phyloP scores from a whole-genome alignment of 2,888 invertebrate species.

The Pteria penguin region DNA sequence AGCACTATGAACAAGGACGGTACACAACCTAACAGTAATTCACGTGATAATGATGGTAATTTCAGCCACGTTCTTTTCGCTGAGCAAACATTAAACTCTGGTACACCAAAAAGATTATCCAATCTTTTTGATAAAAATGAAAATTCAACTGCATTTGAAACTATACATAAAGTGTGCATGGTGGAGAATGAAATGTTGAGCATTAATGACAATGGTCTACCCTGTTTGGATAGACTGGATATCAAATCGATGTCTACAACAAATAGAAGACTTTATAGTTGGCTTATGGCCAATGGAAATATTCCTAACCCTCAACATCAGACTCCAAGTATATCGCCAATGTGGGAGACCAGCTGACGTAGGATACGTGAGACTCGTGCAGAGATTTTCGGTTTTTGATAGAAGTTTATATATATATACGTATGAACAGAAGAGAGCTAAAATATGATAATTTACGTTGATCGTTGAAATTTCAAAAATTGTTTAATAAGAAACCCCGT shows the following conservation, averaged over 20 bases:
- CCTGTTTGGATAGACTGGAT: conserved; percentile 18
- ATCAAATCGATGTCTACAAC: conserved; percentile 29
- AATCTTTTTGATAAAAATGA: conserved; percentile 8
- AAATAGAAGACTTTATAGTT: conserved; percentile 43
- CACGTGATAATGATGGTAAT: not conserved
- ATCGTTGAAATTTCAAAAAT: too few species aligned
- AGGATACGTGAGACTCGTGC: too few species aligned
- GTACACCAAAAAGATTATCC: not conserved
- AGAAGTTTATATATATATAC: too few species aligned
- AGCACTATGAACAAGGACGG: not conserved
- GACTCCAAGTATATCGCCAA: conserved; percentile 38
- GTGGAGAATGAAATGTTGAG: conserved; percentile 11
- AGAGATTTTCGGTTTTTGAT: too few species aligned
- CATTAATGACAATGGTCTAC: not conserved
- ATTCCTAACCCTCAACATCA: conserved; percentile 35
- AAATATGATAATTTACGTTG: too few species aligned
- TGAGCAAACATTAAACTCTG: not conserved
- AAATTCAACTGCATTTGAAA: not conserved
- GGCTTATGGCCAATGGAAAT: conserved; percentile 43
- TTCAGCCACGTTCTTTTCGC: not conserved
- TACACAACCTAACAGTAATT: not conserved
- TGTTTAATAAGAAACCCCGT: too few species aligned
- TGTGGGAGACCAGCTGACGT: conserved; percentile 42
- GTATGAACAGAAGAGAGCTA: too few species aligned
- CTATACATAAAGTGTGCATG: conserved; percentile 14